Evolutionary conservation across 1,140 invertebrate species (phyloP).

Genomic region (Bombus huntii): DNA sequence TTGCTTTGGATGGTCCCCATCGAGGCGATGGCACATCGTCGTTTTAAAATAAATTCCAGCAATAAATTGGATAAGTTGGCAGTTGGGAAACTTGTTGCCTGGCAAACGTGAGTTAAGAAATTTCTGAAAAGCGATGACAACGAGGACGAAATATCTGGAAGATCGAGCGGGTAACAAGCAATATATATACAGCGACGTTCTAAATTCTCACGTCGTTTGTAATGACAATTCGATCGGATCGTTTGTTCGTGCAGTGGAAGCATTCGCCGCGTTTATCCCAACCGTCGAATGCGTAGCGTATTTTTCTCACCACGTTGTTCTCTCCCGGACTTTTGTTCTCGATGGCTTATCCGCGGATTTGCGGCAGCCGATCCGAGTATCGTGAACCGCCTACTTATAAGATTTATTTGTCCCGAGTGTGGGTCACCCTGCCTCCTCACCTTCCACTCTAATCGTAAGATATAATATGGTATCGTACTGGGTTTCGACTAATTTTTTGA

Average conservation of each 20-base stretch:
- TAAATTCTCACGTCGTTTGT: constrained; percentile 68
- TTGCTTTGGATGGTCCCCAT: background rate
- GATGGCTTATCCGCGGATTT: constrained; percentile 70
- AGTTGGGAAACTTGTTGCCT: background rate
- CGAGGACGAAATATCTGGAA: constrained; percentile 28
- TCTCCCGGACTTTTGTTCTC: constrained; percentile 60
- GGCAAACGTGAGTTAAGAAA: constrained; percentile 56
- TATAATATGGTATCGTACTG: background rate
- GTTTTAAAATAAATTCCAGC: constrained; percentile 58
- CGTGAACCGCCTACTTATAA: constrained; percentile 71
- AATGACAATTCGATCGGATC: constrained; percentile 68
- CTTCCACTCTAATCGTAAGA: background rate
- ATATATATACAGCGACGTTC: constrained; percentile 62
- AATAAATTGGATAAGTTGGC: background rate
- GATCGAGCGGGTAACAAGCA: constrained; percentile 55
- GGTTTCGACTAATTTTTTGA: too few relatives aligned
- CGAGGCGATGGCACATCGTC: constrained; percentile 2
- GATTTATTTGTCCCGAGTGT: constrained; percentile 58
- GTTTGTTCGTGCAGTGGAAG: constrained; percentile 32
- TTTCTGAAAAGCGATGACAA: constrained; percentile 48
- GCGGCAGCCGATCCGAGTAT: constrained; percentile 60
- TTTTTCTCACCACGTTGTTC: constrained; percentile 54
- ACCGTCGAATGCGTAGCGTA: constrained; percentile 40
- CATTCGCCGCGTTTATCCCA: constrained; percentile 48
- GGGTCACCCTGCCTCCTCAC: constrained; percentile 6